A percentile compares a stretch with the other conserved stretches of the same genome.
Conservation (phyloP, 2,113 vertebrate genomes). For the Ochotona princeps region DNA sequence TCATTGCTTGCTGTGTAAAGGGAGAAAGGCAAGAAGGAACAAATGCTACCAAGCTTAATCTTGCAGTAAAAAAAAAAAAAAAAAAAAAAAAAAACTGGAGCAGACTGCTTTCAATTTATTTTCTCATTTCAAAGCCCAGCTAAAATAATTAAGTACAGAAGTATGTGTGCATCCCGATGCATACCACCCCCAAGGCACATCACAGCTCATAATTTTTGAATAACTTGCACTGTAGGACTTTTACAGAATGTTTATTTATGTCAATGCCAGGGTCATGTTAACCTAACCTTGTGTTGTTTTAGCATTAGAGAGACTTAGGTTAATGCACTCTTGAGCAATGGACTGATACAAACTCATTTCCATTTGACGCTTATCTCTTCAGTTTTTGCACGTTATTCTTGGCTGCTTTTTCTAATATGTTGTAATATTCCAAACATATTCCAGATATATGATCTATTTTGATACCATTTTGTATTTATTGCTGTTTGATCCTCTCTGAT, state of each 20-base stretch:
- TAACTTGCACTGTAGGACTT: background rate
- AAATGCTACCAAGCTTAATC: background rate
- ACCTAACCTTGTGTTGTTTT: background rate
- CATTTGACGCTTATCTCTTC: background rate
- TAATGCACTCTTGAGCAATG: background rate
- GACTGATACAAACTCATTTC: background rate
- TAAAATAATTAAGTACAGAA: conserved; percentile 47
- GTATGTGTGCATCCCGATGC: background rate
- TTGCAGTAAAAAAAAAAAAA: background rate
- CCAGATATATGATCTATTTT: background rate
- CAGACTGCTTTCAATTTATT: background rate
- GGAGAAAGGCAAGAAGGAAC: background rate
- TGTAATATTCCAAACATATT: background rate
- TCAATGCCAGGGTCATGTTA: background rate
- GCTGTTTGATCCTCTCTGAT: background rate
- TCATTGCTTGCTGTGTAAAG: background rate
- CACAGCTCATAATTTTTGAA: background rate
- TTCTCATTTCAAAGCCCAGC: conserved; percentile 40
- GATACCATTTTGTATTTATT: background rate
- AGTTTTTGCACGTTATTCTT: background rate
- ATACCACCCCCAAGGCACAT: background rate
- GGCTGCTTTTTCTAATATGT: background rate
- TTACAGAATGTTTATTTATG: conserved; percentile 28
- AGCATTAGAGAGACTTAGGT: background rate
- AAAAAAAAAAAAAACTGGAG: background rate